phyloP scores from a whole-genome alignment of 2,888 invertebrate species.

The Furcula furcula region DNA sequence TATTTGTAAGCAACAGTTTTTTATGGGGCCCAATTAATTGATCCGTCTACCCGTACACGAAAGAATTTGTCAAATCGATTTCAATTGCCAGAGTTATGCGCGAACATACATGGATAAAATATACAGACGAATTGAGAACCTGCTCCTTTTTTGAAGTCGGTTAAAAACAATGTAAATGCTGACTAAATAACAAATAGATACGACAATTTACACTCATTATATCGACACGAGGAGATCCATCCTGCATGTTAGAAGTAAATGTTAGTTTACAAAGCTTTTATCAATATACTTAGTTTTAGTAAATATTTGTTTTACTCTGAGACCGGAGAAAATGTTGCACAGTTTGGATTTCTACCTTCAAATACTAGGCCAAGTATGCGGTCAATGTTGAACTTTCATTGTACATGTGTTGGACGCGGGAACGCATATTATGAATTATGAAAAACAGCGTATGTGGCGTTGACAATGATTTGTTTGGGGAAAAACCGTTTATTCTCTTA shows the following conservation, averaged over 20 bases:
- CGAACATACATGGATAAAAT: no score
- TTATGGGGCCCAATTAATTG: no score
- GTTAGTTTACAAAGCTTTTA: constrained; percentile 23
- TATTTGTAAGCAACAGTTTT: no score
- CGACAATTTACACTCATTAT: constrained; percentile 24
- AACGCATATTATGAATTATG: constrained; percentile 10
- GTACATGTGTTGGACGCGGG: constrained; percentile 10
- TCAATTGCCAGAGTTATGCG: no score
- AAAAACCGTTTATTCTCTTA: constrained; percentile 53
- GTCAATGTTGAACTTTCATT: constrained; percentile 21
- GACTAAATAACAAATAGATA: not conserved
- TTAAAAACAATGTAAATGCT: not conserved
- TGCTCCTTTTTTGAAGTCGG: no score
- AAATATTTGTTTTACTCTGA: constrained; percentile 24
- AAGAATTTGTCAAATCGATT: no score
- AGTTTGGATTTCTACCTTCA: constrained; percentile 15
- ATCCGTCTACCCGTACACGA: no score
- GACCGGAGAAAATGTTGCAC: constrained; percentile 19
- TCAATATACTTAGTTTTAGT: constrained; percentile 25
- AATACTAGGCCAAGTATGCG: constrained; percentile 26
- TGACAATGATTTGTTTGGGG: constrained; percentile 34
- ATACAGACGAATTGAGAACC: no score
- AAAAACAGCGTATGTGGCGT: not conserved
- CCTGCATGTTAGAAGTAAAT: constrained; percentile 9
- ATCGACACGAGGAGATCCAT: constrained; percentile 12